phyloP scores from a whole-genome alignment of 2,888 invertebrate species.

The Norana najaformis region DNA sequence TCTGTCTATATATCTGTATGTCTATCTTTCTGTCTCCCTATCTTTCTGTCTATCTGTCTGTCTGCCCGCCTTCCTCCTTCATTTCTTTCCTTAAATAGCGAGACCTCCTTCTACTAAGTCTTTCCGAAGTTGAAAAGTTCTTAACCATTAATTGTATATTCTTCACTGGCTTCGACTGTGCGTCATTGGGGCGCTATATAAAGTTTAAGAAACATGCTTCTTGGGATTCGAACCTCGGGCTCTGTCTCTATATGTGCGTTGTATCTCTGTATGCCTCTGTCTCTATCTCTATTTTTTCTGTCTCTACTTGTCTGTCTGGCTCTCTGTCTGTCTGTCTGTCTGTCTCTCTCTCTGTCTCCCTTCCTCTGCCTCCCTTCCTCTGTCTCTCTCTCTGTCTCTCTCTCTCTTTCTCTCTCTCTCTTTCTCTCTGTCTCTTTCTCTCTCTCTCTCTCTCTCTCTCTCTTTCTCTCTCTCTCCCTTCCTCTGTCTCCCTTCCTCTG shows the following conservation, averaged over 20 bases:
- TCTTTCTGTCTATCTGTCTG: background rate
- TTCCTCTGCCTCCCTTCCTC: background rate
- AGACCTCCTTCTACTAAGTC: background rate
- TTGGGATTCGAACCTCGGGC: too few relatives aligned
- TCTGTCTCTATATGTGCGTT: too few relatives aligned
- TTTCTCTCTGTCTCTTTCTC: too few relatives aligned
- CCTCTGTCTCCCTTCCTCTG: background rate
- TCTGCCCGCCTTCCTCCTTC: background rate
- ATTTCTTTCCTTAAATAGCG: too few relatives aligned
- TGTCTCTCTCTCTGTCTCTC: background rate
- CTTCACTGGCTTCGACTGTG: background rate
- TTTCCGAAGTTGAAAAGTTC: background rate
- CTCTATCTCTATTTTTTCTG: too few relatives aligned
- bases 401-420: background rate
- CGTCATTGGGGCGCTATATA: background rate
- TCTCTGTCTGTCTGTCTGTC: background rate
- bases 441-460: background rate
- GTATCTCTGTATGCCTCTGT: too few relatives aligned
- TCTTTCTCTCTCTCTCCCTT: background rate
- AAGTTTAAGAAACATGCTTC: too few relatives aligned
- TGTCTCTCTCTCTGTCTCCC: background rate
- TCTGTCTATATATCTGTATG: too few relatives aligned
- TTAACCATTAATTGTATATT: background rate
- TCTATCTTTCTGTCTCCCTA: too few relatives aligned
- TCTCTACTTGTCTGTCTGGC: too few relatives aligned